These are phyloP conservation scores for Hedychridium roseum DNA, from an alignment of 2,888 invertebrate genomes.

Conservation along the genomic window DNA sequence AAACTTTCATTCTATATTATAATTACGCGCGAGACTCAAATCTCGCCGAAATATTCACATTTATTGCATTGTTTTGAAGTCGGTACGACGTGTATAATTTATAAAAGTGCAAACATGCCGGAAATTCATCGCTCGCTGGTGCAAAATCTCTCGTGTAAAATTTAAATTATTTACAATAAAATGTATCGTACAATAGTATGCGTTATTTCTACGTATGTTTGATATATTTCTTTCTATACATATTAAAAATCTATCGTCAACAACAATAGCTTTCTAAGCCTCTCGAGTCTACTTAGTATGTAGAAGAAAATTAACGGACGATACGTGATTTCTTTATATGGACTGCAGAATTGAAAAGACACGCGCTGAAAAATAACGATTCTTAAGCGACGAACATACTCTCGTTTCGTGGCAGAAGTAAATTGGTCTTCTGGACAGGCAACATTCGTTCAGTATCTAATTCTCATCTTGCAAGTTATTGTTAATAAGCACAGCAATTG, in stretches of 20 bases:
- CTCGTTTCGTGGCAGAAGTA: too few relatives aligned
- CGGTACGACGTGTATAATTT: constrained; percentile 9
- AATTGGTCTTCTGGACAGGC: too few relatives aligned
- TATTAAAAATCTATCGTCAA: too few relatives aligned
- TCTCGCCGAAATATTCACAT: not conserved
- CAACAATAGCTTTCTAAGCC: too few relatives aligned
- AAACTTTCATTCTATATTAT: not conserved
- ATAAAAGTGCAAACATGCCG: constrained; percentile 32
- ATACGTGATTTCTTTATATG: too few relatives aligned
- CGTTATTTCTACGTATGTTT: not conserved
- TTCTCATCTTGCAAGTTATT: too few relatives aligned
- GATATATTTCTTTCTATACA: constrained; percentile 5
- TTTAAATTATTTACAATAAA: constrained; percentile 32
- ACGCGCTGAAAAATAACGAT: too few relatives aligned
- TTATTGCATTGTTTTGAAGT: not conserved
- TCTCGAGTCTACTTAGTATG: not conserved
- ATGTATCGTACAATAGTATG: constrained; percentile 10
- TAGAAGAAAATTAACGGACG: too few relatives aligned
- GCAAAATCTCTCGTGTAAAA: constrained; percentile 14
- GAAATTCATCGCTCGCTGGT: constrained; percentile 8
- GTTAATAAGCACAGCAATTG: too few relatives aligned
- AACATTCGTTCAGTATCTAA: too few relatives aligned
- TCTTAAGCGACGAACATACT: too few relatives aligned
- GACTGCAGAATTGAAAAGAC: too few relatives aligned
- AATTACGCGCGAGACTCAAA: not conserved